These are phyloP conservation scores for Papilio machaon DNA, from an alignment of 1,140 invertebrate species.

Conservation along the genomic window DNA sequence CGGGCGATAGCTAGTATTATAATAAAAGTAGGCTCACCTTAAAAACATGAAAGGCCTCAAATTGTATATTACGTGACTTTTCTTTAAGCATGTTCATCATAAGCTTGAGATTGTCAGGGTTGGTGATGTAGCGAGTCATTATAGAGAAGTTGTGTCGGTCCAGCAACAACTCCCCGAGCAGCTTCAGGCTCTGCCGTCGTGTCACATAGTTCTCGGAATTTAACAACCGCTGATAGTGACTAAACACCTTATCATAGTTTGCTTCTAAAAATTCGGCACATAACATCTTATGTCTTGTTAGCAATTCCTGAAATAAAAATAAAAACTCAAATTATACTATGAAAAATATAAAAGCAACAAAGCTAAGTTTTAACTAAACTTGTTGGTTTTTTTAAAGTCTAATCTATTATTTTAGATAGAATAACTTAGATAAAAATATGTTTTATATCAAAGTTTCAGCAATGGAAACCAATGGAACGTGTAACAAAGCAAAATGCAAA, in stretches of 20 bases:
- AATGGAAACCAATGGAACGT: too few species aligned
- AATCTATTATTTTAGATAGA: too few species aligned
- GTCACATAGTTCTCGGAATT: constrained; percentile 99
- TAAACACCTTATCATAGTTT: constrained; percentile 99
- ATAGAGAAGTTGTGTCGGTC: constrained; percentile 99
- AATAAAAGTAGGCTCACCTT: constrained; percentile 87
- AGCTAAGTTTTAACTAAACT: too few species aligned
- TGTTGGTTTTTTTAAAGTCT: too few species aligned
- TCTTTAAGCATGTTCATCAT: constrained; percentile 99
- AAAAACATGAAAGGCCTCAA: constrained; percentile 99
- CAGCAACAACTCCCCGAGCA: constrained; percentile 97
- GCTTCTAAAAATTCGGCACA: constrained; percentile 99
- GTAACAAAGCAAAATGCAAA: too few species aligned
- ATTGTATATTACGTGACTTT: constrained; percentile 99
- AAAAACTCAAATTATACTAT: neutral
- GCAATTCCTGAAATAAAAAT: constrained; percentile 90
- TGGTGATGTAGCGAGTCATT: constrained; percentile 99
- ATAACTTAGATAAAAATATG: too few species aligned
- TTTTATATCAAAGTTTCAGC: too few species aligned
- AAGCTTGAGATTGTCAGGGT: constrained; percentile 99
- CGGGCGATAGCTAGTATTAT: too few species aligned
- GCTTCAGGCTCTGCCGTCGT: constrained; percentile 97
- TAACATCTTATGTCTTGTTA: constrained; percentile 99
- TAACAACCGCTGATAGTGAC: constrained; percentile 97
- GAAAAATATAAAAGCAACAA: neutral